These are phyloP conservation scores for Hartigia nigra DNA, from an alignment of 2,888 invertebrate genomes.

Conservation along the genomic window DNA sequence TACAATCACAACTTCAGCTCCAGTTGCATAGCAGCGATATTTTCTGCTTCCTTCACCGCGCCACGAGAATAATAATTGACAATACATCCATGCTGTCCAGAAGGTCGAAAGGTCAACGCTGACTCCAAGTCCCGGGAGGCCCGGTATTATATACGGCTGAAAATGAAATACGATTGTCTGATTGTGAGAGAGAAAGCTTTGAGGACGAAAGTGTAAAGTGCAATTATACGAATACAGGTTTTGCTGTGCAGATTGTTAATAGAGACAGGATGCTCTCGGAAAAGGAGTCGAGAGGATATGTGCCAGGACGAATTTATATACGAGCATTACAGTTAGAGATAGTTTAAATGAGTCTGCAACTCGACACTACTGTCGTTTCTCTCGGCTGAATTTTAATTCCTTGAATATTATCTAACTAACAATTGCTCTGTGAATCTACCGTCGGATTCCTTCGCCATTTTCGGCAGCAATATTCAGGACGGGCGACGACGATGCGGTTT, in stretches of 20 bases:
- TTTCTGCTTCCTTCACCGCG: background rate
- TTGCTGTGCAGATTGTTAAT: background rate
- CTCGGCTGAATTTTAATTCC: conserved; percentile 42
- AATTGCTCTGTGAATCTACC: conserved; percentile 28
- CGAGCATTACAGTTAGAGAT: conserved; percentile 33
- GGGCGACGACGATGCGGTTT: background rate
- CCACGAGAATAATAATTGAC: background rate
- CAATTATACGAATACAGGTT: background rate
- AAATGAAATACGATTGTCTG: background rate
- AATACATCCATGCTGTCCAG: background rate
- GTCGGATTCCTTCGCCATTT: background rate
- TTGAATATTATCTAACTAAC: conserved; percentile 43
- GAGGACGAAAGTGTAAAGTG: background rate
- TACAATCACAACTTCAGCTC: background rate
- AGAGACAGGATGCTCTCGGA: background rate
- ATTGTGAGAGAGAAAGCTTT: background rate
- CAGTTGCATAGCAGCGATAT: background rate
- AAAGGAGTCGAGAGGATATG: background rate
- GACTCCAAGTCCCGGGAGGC: background rate
- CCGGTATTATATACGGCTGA: background rate
- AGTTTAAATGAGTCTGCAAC: conserved; percentile 33
- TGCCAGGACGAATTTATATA: conserved; percentile 29
- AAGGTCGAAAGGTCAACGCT: background rate
- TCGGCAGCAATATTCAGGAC: background rate
- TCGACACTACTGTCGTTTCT: conserved; percentile 11